phyloP scores from a whole-genome alignment of 1,140 invertebrate genomes.

The Leguminivora glycinivorella region DNA sequence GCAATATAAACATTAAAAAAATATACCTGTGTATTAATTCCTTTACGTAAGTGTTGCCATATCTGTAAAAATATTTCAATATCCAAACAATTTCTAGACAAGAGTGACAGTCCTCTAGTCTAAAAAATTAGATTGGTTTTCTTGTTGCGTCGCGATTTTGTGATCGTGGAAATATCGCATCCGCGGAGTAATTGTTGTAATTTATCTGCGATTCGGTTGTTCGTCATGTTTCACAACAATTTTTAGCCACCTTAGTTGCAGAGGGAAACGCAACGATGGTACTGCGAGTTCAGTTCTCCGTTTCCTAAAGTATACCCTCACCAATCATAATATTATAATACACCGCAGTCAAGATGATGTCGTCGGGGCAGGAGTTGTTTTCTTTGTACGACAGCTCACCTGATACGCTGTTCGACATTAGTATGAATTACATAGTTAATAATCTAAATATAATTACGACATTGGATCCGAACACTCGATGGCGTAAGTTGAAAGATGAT shows the following conservation, averaged over 20 bases:
- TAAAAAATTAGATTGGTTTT: conserved; percentile 28
- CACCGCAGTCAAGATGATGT: conserved; percentile 40
- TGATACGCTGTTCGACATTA: conserved; percentile 54
- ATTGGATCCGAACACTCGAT: conserved; percentile 46
- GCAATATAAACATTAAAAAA: too few relatives aligned
- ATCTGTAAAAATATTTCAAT: not conserved
- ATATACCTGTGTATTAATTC: not conserved
- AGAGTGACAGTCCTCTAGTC: not conserved
- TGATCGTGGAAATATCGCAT: not conserved
- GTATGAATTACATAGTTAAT: conserved; percentile 55
- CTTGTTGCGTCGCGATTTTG: conserved; percentile 27
- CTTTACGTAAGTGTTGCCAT: not conserved
- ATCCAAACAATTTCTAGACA: conserved; percentile 17
- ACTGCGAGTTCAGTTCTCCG: conserved; percentile 34
- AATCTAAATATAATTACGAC: conserved; percentile 60
- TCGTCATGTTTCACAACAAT: not conserved
- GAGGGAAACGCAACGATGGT: conserved; percentile 34
- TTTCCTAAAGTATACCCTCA: conserved; percentile 31
- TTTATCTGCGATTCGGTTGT: not conserved
- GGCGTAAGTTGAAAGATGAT: conserved; percentile 59
- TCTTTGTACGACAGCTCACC: conserved; percentile 56
- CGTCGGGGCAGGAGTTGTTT: conserved; percentile 47
- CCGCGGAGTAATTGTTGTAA: not conserved
- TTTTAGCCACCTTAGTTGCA: not conserved
- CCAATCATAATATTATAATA: conserved; percentile 10